phyloP scores from a whole-genome alignment of 2,113 vertebrate genomes.

The Bothrops jararaca region DNA sequence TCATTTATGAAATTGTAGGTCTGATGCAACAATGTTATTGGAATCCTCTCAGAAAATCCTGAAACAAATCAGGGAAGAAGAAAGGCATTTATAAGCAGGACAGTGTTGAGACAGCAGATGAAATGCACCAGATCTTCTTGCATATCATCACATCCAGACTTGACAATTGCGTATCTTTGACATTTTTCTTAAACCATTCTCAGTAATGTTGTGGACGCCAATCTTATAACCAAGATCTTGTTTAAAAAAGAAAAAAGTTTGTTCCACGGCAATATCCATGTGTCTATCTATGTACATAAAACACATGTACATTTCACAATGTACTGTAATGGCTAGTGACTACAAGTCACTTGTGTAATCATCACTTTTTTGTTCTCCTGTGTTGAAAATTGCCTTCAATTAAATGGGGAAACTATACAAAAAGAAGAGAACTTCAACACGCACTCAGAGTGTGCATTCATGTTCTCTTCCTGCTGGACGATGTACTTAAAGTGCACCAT shows the following conservation, averaged over 20 bases:
- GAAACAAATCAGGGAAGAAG: neutral
- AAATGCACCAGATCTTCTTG: constrained; percentile 17
- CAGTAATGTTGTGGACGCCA: constrained; percentile 48
- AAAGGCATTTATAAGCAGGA: neutral
- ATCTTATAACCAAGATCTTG: constrained; percentile 42
- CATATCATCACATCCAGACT: neutral
- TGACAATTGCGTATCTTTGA: constrained; percentile 31
- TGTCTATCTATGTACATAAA: neutral
- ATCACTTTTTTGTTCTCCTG: constrained; percentile 36
- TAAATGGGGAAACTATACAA: constrained; percentile 44
- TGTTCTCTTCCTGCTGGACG: constrained; percentile 58
- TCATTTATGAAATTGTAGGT: neutral
- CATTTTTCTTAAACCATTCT: constrained; percentile 33
- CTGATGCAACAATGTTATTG: neutral
- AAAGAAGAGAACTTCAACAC: constrained; percentile 62
- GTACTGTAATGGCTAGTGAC: neutral
- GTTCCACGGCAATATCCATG: neutral
- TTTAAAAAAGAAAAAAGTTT: constrained; percentile 26
- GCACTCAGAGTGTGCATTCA: constrained; percentile 22
- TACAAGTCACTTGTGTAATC: constrained; percentile 14
- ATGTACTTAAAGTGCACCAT: constrained; percentile 62
- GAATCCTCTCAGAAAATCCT: neutral
- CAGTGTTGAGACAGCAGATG: neutral
- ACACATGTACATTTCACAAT: neutral
- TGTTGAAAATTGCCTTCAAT: constrained; percentile 47